A percentile compares a stretch with the other conserved stretches of the same genome.
These are phyloP conservation scores for Solea solea DNA, from an alignment of 2,113 vertebrate genomes.

Conservation along the genomic window DNA sequence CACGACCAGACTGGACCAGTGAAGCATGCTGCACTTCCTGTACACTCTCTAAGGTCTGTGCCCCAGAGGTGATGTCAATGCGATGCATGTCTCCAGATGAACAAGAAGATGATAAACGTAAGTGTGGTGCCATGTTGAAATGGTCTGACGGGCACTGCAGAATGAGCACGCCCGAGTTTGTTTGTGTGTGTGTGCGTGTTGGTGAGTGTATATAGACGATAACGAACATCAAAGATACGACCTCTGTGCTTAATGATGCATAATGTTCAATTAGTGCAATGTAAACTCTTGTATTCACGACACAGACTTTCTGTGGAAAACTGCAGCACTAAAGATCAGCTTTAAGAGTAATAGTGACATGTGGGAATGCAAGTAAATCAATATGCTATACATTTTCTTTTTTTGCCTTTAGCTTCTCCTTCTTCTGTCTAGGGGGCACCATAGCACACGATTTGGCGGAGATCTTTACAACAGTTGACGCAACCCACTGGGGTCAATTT, in stretches of 20 bases:
- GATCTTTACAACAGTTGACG: too few relatives aligned
- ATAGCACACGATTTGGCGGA: too few relatives aligned
- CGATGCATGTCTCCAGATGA: slow-evolving; percentile 1
- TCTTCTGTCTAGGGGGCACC: too few relatives aligned
- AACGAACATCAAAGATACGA: slow-evolving; percentile 8
- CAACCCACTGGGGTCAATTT: too few relatives aligned
- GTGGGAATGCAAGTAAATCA: too few relatives aligned
- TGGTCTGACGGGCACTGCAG: neutral
- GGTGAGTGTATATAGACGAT: slow-evolving; percentile 8
- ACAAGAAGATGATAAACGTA: neutral
- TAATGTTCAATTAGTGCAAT: too few relatives aligned
- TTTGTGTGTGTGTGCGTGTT: neutral
- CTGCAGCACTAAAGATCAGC: too few relatives aligned
- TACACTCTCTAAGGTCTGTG: neutral
- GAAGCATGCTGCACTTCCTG: slow-evolving; percentile 33
- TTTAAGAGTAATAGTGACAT: too few relatives aligned
- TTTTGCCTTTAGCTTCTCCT: too few relatives aligned
- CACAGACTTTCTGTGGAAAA: too few relatives aligned
- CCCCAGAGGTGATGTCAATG: slow-evolving; percentile 14
- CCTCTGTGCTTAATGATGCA: slow-evolving; percentile 45
- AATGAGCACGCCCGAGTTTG: neutral
- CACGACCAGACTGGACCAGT: slow-evolving; percentile 26
- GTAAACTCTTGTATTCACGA: too few relatives aligned
- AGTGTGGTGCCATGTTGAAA: neutral
- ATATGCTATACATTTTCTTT: too few relatives aligned